phyloP scores from a whole-genome alignment of 2,797 vertebrate genomes.

The Limosa lapponica region DNA sequence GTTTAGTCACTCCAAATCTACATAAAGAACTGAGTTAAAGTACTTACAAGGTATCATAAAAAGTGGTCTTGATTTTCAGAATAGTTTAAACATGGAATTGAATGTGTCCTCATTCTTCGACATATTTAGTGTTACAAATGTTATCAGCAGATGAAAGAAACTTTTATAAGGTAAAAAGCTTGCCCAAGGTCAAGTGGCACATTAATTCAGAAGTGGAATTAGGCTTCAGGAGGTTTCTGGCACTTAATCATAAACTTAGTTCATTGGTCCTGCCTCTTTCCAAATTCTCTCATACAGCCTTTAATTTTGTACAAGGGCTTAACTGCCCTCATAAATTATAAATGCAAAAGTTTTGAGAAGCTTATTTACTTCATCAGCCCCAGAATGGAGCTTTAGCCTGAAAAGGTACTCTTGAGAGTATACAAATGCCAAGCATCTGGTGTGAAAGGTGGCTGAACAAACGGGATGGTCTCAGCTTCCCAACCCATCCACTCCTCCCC shows the following conservation, averaged over 20 bases:
- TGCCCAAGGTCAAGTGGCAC: neutral
- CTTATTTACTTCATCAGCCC: neutral
- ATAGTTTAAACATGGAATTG: neutral
- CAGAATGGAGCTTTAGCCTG: neutral
- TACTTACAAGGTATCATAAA: neutral
- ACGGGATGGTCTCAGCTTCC: neutral
- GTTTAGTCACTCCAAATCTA: neutral
- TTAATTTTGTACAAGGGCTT: neutral
- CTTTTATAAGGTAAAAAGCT: neutral
- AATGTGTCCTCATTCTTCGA: neutral
- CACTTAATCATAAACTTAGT: neutral
- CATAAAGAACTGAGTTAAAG: neutral
- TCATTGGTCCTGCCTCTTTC: neutral
- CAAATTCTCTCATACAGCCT: neutral
- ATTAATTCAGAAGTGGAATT: neutral
- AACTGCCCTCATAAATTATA: constrained; percentile 27
- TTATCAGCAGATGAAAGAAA: constrained; percentile 14
- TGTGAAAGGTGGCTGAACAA: neutral
- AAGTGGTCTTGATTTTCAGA: constrained; percentile 4
- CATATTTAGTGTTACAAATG: neutral
- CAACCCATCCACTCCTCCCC: neutral
- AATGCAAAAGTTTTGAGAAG: neutral
- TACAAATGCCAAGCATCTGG: neutral
- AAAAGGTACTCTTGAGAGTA: neutral
- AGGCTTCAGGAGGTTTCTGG: constrained; percentile 17